phyloP scores from a whole-genome alignment of 2,797 vertebrate genomes.

The Scolopax rusticola region DNA sequence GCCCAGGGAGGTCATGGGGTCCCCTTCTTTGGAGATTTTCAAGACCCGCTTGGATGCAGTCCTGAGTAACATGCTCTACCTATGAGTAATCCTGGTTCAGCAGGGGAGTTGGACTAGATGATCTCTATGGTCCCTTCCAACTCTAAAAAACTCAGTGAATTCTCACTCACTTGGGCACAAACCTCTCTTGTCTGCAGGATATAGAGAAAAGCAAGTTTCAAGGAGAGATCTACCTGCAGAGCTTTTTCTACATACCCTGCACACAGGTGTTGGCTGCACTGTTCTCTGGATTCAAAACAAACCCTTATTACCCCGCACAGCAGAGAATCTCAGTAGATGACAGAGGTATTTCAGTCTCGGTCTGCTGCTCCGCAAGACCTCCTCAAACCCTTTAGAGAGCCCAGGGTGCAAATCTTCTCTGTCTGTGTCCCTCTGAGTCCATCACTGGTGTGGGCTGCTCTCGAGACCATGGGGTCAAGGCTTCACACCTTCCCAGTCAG shows the following conservation, averaged over 20 bases:
- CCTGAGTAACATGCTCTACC: too few species aligned
- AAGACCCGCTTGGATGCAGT: too few species aligned
- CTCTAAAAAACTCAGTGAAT: too few species aligned
- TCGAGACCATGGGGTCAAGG: not conserved
- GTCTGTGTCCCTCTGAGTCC: not conserved
- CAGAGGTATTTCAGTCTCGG: not conserved
- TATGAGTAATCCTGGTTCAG: too few species aligned
- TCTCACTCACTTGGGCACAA: not conserved
- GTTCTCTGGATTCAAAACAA: not conserved
- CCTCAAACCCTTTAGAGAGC: rapidly evolving
- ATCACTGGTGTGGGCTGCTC: not conserved
- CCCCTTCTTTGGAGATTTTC: too few species aligned
- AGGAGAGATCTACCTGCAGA: not conserved
- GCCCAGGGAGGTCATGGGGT: too few species aligned
- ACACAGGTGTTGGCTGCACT: not conserved
- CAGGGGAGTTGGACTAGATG: too few species aligned
- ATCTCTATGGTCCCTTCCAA: too few species aligned
- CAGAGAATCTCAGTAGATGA: not conserved
- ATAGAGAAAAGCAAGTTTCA: not conserved
- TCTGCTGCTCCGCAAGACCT: rapidly evolving
- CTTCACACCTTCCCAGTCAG: not conserved
- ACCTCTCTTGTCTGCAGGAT: not conserved
- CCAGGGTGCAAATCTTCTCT: not conserved
- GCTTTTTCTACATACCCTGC: not conserved
- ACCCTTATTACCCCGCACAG: not conserved